Evolutionary conservation across 2,888 invertebrate genomes (phyloP), one percentile per base, ranked within the genome.

Genomic region (Patella depressa): DNA sequence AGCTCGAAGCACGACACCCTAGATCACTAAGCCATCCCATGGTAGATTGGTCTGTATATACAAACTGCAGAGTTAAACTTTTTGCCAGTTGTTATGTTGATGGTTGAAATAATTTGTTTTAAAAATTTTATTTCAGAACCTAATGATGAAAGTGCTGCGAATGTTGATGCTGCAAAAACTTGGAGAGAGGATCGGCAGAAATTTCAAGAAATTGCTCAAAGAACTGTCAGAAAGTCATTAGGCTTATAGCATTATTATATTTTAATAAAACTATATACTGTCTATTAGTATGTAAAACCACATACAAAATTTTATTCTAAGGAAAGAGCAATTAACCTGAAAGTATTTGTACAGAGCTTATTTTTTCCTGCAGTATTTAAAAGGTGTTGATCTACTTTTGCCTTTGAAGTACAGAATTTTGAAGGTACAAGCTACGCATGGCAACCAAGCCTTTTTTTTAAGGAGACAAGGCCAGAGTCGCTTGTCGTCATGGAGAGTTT

Each of bases 131-230:
- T 91, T 92, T 70, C 91, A 95, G 99, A 99, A 92, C 99, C 99
- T 1, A 99, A 99, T 92, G 99, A 99, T 90, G 99, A 99, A 92
- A 98, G 98, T 89, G 98, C 98, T 17, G 99, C 99, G 0, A 99
- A 99, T 92, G 99, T 99, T 0, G 99, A 99, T 92, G 99, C 99
- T 12, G 98, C 98, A 0, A 99, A 98, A 93, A 98, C 98, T 96
- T 99, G 98, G 98, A 93, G 99, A 78, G 99, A 99, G 91, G 96
- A 98, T 90, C 93, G 98, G 17, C 94, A 95, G 17, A 96, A 98
- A 91, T 99, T 99, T 91, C 96, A 98, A 89, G 94, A 94, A 92
- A 97, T 98, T 87, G 98, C 99, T 4, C 95, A 97, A 90, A 94
- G 95, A 89, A 94, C 98, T 85, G 99, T 99, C 45, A 94, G 96